Evolutionary conservation across 2,888 invertebrate species (phyloP), one percentile per base, ranked within the genome.

Genomic region (Himalopsyche kuldschensis): DNA sequence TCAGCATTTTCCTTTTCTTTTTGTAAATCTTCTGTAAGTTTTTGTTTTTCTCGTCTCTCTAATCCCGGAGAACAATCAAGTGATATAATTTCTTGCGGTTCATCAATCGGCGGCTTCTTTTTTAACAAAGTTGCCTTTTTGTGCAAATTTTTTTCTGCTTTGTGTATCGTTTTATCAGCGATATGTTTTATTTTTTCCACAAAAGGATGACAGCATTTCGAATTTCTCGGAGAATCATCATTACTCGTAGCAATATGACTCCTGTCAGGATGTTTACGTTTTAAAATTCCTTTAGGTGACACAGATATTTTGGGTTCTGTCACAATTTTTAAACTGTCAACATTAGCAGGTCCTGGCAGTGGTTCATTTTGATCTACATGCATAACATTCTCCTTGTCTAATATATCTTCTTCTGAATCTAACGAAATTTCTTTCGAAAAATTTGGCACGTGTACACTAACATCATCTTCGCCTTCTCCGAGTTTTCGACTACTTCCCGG

Each of bases 171-270:
- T 88, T 93, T 93, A 87, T 94, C 94, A 24, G 94, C 94, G 89
- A 94, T 91, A 86, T 92, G 93, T 89, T 93, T 94, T 30, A 94
- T 91, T 89, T 94, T 94, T 88, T 94, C 93, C 87, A 94, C 94
- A 82, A 94, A 90, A 35, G 94, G 93, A 88, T 93, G 93, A 88
- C 94, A 93, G 87, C 92, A 92, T 88, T 92, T 92, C 32, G 91
- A 91, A 89, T 92, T 92, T 87, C 91, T 90, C 88, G 91, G 91
- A 77, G 91, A 89, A 31, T 91, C 88, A 75, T 90, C 90, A 83
- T 91, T 90, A 81, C 55, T 48, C 5, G 76, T 63, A 41, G 90
- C 90, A 24, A 55, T 55, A 86, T 90, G 31, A 24, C 77, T 32
- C 78, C 79, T 89, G 87, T 91, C 91, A 75, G 91, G 91, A 83